Conservation (phyloP, 2,888 invertebrate genomes). For the Lasioglossum leucozonium region DNA sequence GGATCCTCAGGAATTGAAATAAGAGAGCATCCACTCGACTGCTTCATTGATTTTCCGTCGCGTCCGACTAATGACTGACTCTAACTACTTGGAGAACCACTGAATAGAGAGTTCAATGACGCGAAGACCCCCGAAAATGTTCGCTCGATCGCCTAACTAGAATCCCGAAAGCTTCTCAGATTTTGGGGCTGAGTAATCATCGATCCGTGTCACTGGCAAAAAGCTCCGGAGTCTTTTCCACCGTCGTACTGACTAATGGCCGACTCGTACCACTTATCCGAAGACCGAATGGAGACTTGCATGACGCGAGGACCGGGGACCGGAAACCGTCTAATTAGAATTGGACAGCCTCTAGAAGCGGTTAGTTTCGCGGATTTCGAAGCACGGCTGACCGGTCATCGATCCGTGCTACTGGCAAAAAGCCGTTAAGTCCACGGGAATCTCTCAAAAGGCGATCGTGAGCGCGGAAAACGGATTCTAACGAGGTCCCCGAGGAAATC, state of each 20-base stretch:
- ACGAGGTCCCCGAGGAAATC: slow-evolving; percentile 72
- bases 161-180: neutral
- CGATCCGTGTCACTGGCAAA: neutral
- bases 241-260: neutral
- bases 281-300: neutral
- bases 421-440: neutral
- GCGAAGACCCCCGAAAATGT: neutral
- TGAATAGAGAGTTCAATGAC: neutral
- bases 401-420: neutral
- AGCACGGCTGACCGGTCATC: neutral
- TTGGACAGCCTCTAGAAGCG: neutral
- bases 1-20: too few species aligned
- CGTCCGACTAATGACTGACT: neutral
- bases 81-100: neutral
- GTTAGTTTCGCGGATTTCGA: neutral
- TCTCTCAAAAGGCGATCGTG: slow-evolving; percentile 50
- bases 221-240: neutral
- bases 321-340: neutral
- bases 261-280: neutral
- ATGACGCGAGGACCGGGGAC: neutral
- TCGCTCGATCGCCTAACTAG: neutral
- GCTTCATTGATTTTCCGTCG: neutral
- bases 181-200: neutral
- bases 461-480: slow-evolving; percentile 59
- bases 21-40: neutral